Base-by-base conservation (phyloP, 2,888 invertebrate species). In the Pycnomerus fuliginosus region DNA sequence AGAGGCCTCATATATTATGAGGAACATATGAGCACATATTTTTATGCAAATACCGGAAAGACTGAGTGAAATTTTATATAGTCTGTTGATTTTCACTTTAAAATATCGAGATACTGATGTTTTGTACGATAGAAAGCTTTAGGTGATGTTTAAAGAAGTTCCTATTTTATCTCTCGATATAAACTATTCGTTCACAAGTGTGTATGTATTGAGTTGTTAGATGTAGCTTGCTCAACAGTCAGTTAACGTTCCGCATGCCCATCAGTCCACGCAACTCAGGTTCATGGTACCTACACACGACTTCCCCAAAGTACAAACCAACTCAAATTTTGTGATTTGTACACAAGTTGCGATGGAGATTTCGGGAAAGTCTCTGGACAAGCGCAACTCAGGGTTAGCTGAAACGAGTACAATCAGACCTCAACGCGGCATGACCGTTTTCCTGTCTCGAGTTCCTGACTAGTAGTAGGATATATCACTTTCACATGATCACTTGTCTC, bases 31-130 rank as follows among this genome's bases (percentile, higher is more conserved):
- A 71, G 71, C 70, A 73, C 71, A 72, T 72, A 73, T 73, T 73
- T 73, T 72, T 72, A 73, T 71, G 72, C 71, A 73, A 72, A 72
- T 72, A 73, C 69, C 73, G 73, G 73, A 73, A 74, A 74, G 74
- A 74, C 74, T 74, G 74, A 74, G 73, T 73, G 73, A 73, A 73
- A 72, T 69, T 71, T 72, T 72, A 72, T 71, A 71, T 72, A 71
- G 72, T 72, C 71, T 72, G 73, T 73, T 73, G 66, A 72, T 72
- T 72, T 72, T 72, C 71, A 72, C 70, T 68, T 67, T 62, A 64
- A 62, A 67, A 69, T 69, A 70, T 70, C 68, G 69, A 69, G 69
- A 70, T 69, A 67, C 66, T 69, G 66, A 71, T 70, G 70, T 71
- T 71, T 71, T 71, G 70, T 71, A 72, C 68, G 69, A 70, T 70